Base-by-base conservation (phyloP, 2,113 vertebrate genomes). In the Mobula birostris region DNA sequence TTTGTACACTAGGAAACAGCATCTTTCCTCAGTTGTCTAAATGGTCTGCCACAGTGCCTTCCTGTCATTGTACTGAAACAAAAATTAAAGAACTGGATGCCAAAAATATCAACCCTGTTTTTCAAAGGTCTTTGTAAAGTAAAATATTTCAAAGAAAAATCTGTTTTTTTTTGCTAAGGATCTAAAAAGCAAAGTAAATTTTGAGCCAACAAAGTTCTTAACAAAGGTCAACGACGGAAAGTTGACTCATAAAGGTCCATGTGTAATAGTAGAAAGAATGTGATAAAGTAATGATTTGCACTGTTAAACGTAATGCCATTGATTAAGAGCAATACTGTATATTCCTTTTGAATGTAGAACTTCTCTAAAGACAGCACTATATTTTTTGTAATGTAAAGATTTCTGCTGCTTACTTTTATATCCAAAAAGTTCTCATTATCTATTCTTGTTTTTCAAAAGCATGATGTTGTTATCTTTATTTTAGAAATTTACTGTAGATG, bases 11-110 rank as follows among this genome's bases (percentile, higher is more conserved):
- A 96, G 96, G 97, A 97, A 97, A 94, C 78, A 94, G 79, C 95
- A 95, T 95, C 95, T 97, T 97, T 97, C 97, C 97, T 97, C 95
- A 74, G 95, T 96, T 96, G 95, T 96, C 96, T 96, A 96, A 97
- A 97, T 96, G 97, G 96, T 96, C 96, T 94, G 96, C 96, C 96
- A 94, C 96, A 96, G 96, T 97, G 97, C 97, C 97, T 98, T 97
- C 97, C 97, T 97, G 97, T 95, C 94, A 96, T 96, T 96, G 96
- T 97, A 97, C 95, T 96, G 95, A 93, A 76, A 96, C 94, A 88
- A 95, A 94, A 95, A 94, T 95, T 40, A 94, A 95, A 94, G 95
- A 56, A 94, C 95, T 94, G 95, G 96, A 95, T 94, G 36, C 95
- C 94, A 95, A 94, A 72, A 40, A 93, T 74, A 74, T 29, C 40